These are phyloP conservation scores for Equus przewalskii DNA, from an alignment of 2,113 vertebrate genomes.

Conservation along the genomic window DNA sequence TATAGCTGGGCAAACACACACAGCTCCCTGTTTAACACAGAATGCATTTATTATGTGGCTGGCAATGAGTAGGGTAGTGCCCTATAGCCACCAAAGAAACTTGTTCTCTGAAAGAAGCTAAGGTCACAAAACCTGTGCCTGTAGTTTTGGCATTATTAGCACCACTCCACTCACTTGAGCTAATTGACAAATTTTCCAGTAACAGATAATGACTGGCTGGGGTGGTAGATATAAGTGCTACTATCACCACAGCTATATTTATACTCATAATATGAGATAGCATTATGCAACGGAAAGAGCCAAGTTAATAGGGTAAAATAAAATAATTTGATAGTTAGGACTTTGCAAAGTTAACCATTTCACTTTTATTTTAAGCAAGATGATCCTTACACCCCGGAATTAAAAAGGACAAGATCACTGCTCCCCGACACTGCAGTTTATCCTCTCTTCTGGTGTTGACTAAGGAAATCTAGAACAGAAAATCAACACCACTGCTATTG, in stretches of 20 bases:
- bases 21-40: neutral
- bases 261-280: neutral
- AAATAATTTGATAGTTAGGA: neutral
- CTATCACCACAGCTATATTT: neutral
- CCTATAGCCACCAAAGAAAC: neutral
- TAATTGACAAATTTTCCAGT: neutral
- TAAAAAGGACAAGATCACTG: neutral
- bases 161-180: neutral
- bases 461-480: neutral
- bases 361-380: neutral
- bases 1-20: neutral
- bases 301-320: neutral
- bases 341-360: neutral
- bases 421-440: neutral
- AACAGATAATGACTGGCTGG: neutral
- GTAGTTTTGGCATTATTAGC: neutral
- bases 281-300: neutral
- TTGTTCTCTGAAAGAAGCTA: neutral
- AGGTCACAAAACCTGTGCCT: neutral
- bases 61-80: neutral
- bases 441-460: neutral
- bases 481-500: neutral
- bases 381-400: neutral
- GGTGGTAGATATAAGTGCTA: neutral
- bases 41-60: neutral